These are phyloP conservation scores for Berghia stephanieae DNA, from an alignment of 1,140 invertebrate genomes.

Conservation along the genomic window DNA sequence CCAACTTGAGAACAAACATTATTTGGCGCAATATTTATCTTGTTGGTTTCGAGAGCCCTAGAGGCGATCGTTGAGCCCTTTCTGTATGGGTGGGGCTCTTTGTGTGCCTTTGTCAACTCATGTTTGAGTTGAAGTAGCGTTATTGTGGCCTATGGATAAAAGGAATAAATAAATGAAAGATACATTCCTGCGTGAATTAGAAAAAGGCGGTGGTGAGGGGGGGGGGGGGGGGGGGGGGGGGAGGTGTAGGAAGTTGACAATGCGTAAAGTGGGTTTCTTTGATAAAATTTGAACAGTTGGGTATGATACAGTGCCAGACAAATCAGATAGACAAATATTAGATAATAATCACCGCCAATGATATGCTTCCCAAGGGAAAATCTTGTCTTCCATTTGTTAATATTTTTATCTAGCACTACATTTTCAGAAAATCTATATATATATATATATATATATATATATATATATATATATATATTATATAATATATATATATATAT, in stretches of 20 bases:
- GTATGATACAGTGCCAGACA: too few relatives aligned
- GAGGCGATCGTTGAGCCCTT: constrained; percentile 6
- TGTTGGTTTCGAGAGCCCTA: too few relatives aligned
- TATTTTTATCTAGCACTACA: not conserved
- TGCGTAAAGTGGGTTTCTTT: not conserved
- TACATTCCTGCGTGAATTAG: constrained; percentile 16
- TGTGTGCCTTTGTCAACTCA: too few relatives aligned
- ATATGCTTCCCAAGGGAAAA: not conserved
- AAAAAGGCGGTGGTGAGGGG: constrained; percentile 17
- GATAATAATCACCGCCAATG: not conserved
- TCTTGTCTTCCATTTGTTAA: not conserved
- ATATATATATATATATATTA: not conserved
- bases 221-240: constrained; percentile 25
- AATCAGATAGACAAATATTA: too few relatives aligned
- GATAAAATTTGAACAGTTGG: not conserved
- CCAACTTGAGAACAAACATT: constrained; percentile 26
- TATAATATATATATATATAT: too few relatives aligned
- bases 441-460: not conserved
- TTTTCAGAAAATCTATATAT: too few relatives aligned
- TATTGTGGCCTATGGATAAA: too few relatives aligned
- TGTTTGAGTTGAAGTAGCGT: too few relatives aligned
- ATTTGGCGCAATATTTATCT: constrained; percentile 40
- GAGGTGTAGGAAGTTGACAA: not conserved
- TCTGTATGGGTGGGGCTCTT: constrained; percentile 24
- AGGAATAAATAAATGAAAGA: too few relatives aligned